Conservation (phyloP, 2,113 vertebrate species). For the Myotis yumanensis region DNA sequence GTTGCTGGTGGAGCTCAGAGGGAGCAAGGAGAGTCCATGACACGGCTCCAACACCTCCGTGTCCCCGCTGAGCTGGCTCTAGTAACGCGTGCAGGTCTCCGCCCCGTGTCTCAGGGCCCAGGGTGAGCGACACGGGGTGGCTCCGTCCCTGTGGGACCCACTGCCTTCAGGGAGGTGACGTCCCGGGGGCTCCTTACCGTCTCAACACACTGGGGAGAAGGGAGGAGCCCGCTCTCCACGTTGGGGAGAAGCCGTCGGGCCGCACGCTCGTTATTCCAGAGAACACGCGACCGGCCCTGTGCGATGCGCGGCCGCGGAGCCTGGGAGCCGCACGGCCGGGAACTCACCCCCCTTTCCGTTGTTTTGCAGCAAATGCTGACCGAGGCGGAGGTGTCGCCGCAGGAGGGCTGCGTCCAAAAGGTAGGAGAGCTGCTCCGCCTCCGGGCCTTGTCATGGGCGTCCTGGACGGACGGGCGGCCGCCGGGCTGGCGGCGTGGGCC, state of each 20-base stretch:
- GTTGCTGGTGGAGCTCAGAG: accelerated
- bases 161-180: accelerated
- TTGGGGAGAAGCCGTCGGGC: accelerated
- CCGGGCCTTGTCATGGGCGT: not conserved
- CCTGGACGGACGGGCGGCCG: accelerated
- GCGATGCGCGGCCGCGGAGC: accelerated
- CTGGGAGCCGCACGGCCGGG: accelerated
- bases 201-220: accelerated
- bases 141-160: accelerated
- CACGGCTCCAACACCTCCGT: accelerated
- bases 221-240: too few species aligned
- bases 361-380: conserved; percentile 90
- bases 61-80: accelerated
- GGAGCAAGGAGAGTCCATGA: accelerated
- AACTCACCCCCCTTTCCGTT: conserved; percentile 32
- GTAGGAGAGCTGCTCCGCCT: conserved; percentile 82
- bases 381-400: conserved; percentile 89
- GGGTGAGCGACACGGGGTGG: not conserved
- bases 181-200: accelerated
- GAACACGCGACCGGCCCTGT: accelerated
- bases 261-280: accelerated
- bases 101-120: not conserved
- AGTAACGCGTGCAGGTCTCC: accelerated
- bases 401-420: conserved; percentile 94
- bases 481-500: accelerated